Evolutionary conservation across 2,888 invertebrate genomes (phyloP).

Genomic region (Atethmia centrago): DNA sequence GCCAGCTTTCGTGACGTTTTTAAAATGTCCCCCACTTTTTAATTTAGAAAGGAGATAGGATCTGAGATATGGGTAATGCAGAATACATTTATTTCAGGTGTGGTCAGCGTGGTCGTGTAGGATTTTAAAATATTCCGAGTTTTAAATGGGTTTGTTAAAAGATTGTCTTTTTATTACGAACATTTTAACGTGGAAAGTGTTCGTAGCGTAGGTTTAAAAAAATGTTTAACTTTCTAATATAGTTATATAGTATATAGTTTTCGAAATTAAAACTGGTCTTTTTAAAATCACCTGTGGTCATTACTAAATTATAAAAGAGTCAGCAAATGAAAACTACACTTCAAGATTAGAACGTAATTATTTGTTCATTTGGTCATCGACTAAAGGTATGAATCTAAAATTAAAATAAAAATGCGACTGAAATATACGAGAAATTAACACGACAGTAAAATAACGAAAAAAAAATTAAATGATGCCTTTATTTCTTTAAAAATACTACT

Average conservation of each 20-base stretch:
- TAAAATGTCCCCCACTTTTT: slow-evolving; percentile 54
- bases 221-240: not conserved
- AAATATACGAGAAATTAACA: not conserved
- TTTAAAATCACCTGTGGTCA: not conserved
- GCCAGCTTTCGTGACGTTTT: slow-evolving; percentile 33
- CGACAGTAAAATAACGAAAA: not conserved
- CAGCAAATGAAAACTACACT: not conserved
- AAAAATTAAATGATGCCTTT: not conserved
- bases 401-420: not conserved
- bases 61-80: slow-evolving; percentile 49
- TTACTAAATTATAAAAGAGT: not conserved
- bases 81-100: slow-evolving; percentile 48
- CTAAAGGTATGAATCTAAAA: not conserved
- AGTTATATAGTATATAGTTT: too few species aligned
- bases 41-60: slow-evolving; percentile 54
- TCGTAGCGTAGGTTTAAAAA: too few species aligned
- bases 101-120: not conserved
- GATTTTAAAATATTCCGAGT: slow-evolving; percentile 9
- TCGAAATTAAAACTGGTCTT: not conserved
- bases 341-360: not conserved
- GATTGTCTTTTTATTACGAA: not conserved
- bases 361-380: not conserved
- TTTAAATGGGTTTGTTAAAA: not conserved
- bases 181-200: too few species aligned
- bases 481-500: not conserved